Percentiles rank a stretch among this genome's conserved stretches.
Conservation (phyloP, 1,140 invertebrate species). For the Bombus ignitus region DNA sequence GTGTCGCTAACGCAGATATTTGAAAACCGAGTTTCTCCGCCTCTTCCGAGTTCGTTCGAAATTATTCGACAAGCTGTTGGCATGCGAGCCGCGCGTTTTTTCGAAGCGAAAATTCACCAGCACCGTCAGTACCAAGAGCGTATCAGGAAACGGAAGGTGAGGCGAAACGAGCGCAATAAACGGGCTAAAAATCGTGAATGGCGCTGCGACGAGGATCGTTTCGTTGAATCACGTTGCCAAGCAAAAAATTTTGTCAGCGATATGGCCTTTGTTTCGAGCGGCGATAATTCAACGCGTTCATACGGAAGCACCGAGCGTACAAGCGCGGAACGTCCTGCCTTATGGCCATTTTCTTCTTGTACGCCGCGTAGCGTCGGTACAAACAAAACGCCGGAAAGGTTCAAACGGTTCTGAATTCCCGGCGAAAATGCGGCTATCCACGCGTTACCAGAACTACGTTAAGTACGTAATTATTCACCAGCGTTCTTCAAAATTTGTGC, state of each 20-base stretch:
- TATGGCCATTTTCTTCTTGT: neutral
- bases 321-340: neutral
- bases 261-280: constrained; percentile 12
- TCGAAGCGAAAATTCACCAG: neutral
- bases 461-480: neutral
- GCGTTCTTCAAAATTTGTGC: neutral
- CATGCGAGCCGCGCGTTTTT: neutral
- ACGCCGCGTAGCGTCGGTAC: neutral
- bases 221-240: neutral
- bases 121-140: no score
- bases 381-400: neutral
- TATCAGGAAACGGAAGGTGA: neutral
- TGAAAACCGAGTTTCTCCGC: neutral
- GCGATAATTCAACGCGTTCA: constrained; percentile 17
- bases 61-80: neutral
- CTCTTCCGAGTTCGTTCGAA: neutral
- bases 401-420: neutral
- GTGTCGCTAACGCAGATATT: neutral
- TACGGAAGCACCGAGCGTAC: neutral
- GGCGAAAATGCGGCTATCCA: neutral
- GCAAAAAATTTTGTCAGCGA: constrained; percentile 18
- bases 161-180: neutral
- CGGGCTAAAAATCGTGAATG: neutral
- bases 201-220: neutral
- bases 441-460: neutral